Base-by-base conservation (phyloP, 2,888 invertebrate genomes). In the Apamea epomidion region DNA sequence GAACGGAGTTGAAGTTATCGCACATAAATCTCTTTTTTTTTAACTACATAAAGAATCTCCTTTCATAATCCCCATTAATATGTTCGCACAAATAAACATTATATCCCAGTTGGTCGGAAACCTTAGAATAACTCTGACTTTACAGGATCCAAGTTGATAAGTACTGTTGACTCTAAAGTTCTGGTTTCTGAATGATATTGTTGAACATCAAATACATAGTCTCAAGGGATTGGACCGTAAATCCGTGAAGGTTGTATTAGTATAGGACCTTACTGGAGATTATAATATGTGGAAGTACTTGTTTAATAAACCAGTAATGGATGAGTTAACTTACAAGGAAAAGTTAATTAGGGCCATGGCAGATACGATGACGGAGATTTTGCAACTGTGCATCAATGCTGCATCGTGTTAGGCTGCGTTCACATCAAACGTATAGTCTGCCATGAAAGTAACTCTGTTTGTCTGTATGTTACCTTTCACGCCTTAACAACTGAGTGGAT, bases 121-220 rank as follows among this genome's bases (percentile, higher is more conserved):
- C 21, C 71, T 73, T 69, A 69, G 80, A 86, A 84, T 82, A 83
- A 85, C 87, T 87, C 64, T 80, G 77, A 84, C 77, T 73, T 80
- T 70, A 45, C 45, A 65, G 68, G 74, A 75, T 75, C 32, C 8
- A 86, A 88, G 75, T 88, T 86, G 65, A 71, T 82, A 80, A 88
- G 88, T 82, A 79, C 73, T 76, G 73, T 85, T 88, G 65, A 82
- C 73, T 73, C 3, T 29, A 70, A 78, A 87, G 71, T 87, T 78
- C 42, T 58, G 32, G 68, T 84, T 79, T 64, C 48, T 45, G 62
- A 64, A 65, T 32, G 69, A 70, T 65, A 73, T 70, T 65, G 69
- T 70, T 70, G 32, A 60, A 84, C 65, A 85, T 74, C 64, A 73
- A 80, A 85, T 77, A 81, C 42, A 51, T 37, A 69, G 7, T 62